Percentiles rank a stretch among this genome's conserved stretches.
Conservation (phyloP, 2,888 invertebrate genomes). For the Heteromurus nitidus region DNA sequence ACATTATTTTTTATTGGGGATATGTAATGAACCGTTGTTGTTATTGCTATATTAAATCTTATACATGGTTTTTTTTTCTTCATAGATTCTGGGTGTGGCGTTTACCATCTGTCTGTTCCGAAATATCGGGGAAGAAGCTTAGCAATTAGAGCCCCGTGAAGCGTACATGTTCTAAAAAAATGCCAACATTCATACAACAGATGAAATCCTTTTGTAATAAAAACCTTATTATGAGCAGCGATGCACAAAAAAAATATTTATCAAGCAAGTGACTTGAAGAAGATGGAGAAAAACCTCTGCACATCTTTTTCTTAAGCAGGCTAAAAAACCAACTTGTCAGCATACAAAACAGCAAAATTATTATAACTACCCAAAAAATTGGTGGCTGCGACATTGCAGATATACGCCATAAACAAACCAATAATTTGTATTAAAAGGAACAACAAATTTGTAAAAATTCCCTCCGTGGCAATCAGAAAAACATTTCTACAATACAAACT, state of each 20-base stretch:
- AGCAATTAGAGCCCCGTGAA: slow-evolving; percentile 68
- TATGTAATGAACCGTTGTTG: not conserved
- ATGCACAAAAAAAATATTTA: no score
- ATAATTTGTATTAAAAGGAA: not conserved
- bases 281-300: slow-evolving; percentile 23
- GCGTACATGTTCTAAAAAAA: slow-evolving; percentile 66
- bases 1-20: slow-evolving; percentile 5
- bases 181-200: slow-evolving; percentile 47
- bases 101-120: slow-evolving; percentile 75
- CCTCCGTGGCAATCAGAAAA: slow-evolving; percentile 44
- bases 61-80: slow-evolving; percentile 26
- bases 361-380: not conserved
- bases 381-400: slow-evolving; percentile 25
- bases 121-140: slow-evolving; percentile 73
- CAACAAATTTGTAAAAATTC: slow-evolving; percentile 1
- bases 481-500: not conserved
- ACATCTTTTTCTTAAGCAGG: not conserved
- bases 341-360: slow-evolving; percentile 6
- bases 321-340: not conserved
- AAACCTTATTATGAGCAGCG: slow-evolving; percentile 26
- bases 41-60: no score
- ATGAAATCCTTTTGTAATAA: slow-evolving; percentile 60
- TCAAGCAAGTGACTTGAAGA: not conserved
- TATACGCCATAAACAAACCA: not conserved
- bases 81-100: slow-evolving; percentile 75